phyloP scores from a whole-genome alignment of 2,113 vertebrate genomes.

The Mastomys natalensis region DNA sequence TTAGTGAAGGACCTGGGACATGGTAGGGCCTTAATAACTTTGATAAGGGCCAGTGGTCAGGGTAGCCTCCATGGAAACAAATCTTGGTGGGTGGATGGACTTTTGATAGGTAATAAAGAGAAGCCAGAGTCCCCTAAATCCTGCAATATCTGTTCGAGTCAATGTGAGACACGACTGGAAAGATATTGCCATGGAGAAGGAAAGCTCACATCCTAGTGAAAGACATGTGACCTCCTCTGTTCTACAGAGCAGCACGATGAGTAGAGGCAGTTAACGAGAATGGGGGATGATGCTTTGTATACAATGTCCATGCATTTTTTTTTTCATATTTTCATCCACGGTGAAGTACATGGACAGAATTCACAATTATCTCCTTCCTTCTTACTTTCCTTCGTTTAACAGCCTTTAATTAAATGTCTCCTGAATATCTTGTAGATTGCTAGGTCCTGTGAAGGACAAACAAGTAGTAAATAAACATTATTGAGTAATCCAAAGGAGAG shows the following conservation, averaged over 20 bases:
- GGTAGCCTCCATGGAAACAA: neutral
- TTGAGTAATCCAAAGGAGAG: neutral
- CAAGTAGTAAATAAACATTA: neutral
- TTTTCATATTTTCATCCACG: constrained; percentile 56
- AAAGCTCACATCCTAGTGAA: neutral
- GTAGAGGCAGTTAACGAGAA: neutral
- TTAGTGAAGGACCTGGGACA: neutral
- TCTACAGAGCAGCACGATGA: neutral
- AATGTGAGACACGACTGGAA: neutral
- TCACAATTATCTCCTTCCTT: constrained; percentile 7
- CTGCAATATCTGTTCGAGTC: constrained; percentile 33
- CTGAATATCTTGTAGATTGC: neutral
- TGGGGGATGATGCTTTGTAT: constrained; percentile 29
- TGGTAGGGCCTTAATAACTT: constrained; percentile 42
- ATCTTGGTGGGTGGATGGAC: constrained; percentile 23
- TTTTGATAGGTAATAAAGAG: constrained; percentile 57
- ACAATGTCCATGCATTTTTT: constrained; percentile 29
- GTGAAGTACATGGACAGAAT: constrained; percentile 41
- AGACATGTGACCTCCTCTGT: neutral
- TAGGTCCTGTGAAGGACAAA: constrained; percentile 6
- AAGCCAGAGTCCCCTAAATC: constrained; percentile 14
- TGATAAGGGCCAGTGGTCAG: constrained; percentile 38
- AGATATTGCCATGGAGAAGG: neutral
- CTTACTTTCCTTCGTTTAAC: constrained; percentile 45
- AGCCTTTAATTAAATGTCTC: constrained; percentile 65